Base-by-base conservation (phyloP, 2,797 vertebrate species). In the Coregonus ussuriensis region DNA sequence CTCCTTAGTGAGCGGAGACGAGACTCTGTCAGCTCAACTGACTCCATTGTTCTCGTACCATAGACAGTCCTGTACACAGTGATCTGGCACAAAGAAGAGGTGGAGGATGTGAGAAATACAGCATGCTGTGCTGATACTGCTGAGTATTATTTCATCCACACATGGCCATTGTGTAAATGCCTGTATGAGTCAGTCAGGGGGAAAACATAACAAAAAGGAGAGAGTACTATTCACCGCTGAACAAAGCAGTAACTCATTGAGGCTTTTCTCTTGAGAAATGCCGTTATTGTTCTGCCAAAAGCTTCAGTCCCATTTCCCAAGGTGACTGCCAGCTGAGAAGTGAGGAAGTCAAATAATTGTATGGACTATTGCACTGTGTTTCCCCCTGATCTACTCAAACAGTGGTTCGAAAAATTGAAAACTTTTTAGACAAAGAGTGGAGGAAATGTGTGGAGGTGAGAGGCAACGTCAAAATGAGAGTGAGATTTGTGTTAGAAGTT, bases 251-350 rank as follows among this genome's bases (percentile, higher is more conserved):
- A 75, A 71, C 51, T 75, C 74, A 47, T n/a, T 71, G 66, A 78
- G 69, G 77, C 74, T 76, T 77, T 75, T 69, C 74, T 65, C 63
- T 54, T 37, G 65, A 67, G 72, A 80, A 75, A 79, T 71, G 62
- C 74, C 72, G 75, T 81, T 80, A 79, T 68, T 78, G 79, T 67
- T 25, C 77, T 76, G 80, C 74, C 80, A 86, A 86, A 78, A 79
- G 54, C 74, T 72, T 75, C 33, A 35, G 15, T 21, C 62, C 21
- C 25, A 33, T 29, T 67, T 35, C 66, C 31, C 66, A 35, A 67
- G 66, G 15, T 67, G 66, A 33, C 66, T 35, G 31, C 15, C 66
- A 35, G 66, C 6, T 15, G 15, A 29, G 31, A 67, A 67, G 66
- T 67, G 66, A 6, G 15, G 4, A 67, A 67, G 31, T 37, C 0